Evolutionary conservation across 2,888 invertebrate species (phyloP), one percentile per base, ranked within the genome.

Genomic region (Plebejus melissa): DNA sequence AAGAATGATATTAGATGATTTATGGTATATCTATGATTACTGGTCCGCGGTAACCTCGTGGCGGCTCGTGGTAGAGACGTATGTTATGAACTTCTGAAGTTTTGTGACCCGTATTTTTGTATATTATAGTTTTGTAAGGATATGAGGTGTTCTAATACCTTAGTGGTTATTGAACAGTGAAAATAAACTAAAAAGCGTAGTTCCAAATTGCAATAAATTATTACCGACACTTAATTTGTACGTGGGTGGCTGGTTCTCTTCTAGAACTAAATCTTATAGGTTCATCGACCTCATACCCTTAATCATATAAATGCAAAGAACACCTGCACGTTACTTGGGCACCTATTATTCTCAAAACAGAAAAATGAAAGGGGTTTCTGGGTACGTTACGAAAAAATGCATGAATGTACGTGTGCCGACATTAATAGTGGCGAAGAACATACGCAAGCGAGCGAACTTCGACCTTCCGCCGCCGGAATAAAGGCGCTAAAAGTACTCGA

Each of bases 341-440:
- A 77, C 79, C 78, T 79, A 80, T 79, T 79, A 81, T 80, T 80
- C 79, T 81, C 79, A 80, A 76, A 80, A 78, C 79, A 77, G 77
- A 79, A 78, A 78, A 79, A 76, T 74, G 77, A 77, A 78, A 79
- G 76, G 78, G 79, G 78, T 79, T 78, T 77, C 74, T 79, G 78
- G 78, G 75, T 79, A 77, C 76, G 76, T 76, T 75, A 78, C 79
- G 80, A 78, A 80, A 79, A 81, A 80, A 80, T 80, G 78, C 79
- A 79, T 78, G 78, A 79, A 79, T 78, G 77, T 79, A 78, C 79
- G 75, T 77, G 77, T 74, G 78, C 77, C 78, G 75, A 76, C 79
- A 77, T 69, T 75, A 74, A 75, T 75, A 76, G 77, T 76, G 74
- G 76, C 69, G 11, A 74, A 54, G 69, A 46, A 38, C 50, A 36